These are phyloP conservation scores for Luscinia luscinia DNA, from an alignment of 2,797 vertebrate species.

Conservation along the genomic window DNA sequence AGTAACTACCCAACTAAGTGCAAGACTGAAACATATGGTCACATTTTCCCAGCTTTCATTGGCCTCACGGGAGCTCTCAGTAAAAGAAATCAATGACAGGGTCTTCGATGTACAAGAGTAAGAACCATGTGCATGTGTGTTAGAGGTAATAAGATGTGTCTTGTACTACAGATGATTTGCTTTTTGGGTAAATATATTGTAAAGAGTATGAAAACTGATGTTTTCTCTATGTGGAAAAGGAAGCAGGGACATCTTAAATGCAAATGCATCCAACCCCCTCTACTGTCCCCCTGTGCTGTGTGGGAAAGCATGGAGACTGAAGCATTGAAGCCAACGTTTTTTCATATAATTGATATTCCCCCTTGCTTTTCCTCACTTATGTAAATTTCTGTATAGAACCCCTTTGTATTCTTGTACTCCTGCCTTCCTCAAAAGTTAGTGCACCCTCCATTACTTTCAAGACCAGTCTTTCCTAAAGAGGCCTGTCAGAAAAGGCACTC, in stretches of 20 bases:
- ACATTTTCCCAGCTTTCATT: slow-evolving; percentile 58
- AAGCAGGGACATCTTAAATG: background rate
- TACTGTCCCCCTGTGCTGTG: rapidly evolving
- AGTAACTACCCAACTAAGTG: slow-evolving; percentile 50
- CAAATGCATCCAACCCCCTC: background rate
- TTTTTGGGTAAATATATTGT: background rate
- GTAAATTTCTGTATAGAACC: background rate
- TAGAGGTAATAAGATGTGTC: background rate
- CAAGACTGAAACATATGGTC: slow-evolving; percentile 62
- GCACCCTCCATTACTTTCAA: background rate
- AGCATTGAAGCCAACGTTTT: background rate
- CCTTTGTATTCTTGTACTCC: background rate
- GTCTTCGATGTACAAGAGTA: background rate
- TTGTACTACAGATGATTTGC: background rate
- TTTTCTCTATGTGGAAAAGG: background rate
- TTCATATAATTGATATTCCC: background rate
- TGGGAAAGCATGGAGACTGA: background rate
- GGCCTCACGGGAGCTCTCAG: slow-evolving; percentile 64
- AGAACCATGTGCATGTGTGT: background rate
- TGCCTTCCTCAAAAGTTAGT: background rate
- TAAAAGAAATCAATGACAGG: slow-evolving; percentile 66
- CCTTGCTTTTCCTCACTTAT: background rate
- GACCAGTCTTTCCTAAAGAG: background rate
- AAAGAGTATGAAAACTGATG: background rate
- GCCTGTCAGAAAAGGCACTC: slow-evolving; percentile 3